Percentiles rank a stretch among this genome's conserved stretches.
Conservation (phyloP, 2,888 invertebrate species). For the Phaedon cochleariae region DNA sequence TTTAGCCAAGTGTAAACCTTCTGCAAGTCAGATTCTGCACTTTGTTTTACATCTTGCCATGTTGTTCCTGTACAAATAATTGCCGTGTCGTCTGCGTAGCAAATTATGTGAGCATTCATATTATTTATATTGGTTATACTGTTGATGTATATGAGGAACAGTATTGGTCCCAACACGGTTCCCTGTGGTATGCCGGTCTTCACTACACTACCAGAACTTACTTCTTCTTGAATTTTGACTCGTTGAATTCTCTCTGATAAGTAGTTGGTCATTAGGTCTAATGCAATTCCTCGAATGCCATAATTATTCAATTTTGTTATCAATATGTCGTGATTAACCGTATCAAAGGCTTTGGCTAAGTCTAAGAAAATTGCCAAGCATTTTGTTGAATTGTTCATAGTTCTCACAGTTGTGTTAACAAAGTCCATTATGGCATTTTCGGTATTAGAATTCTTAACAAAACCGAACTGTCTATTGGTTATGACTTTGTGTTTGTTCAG, state of each 20-base stretch:
- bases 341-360: too few relatives aligned
- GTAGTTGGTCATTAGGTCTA: too few relatives aligned
- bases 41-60: background rate
- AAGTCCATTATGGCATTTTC: too few relatives aligned
- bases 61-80: background rate
- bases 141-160: background rate
- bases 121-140: background rate
- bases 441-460: constrained; percentile 17
- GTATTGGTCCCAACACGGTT: too few relatives aligned
- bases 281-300: constrained; percentile 14
- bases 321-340: background rate
- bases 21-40: background rate
- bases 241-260: too few relatives aligned
- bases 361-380: too few relatives aligned
- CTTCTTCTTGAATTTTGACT: too few relatives aligned
- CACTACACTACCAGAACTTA: too few relatives aligned
- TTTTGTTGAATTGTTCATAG: too few relatives aligned
- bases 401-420: too few relatives aligned
- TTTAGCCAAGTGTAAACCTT: background rate
- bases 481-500: too few relatives aligned
- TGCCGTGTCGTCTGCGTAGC: background rate
- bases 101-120: background rate
- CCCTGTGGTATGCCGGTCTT: too few relatives aligned
- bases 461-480: constrained; percentile 20
- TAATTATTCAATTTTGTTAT: constrained; percentile 8